Conservation (phyloP, 2,113 vertebrate species). For the Elgaria multicarinata region DNA sequence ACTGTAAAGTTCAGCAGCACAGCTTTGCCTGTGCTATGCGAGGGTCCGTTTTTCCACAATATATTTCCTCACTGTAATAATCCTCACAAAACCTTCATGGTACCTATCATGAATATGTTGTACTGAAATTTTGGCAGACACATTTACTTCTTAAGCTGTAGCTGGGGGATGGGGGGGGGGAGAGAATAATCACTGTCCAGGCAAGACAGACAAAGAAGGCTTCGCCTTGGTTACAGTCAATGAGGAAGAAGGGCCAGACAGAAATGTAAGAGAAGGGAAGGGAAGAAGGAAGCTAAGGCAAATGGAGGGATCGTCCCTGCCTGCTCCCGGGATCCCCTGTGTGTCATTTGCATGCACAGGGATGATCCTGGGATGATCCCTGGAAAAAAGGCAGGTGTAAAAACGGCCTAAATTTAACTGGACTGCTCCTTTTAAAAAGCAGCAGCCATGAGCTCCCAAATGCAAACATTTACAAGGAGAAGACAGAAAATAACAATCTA, state of each 20-base stretch:
- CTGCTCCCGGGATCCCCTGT: no score
- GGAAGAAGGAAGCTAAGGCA: not conserved
- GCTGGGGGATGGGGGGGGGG: not conserved
- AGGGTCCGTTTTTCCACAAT: not conserved
- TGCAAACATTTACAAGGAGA: no score
- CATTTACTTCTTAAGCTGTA: not conserved
- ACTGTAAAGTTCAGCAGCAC: not conserved
- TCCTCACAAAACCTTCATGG: not conserved
- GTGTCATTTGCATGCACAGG: no score
- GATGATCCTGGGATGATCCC: no score
- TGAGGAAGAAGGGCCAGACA: not conserved
- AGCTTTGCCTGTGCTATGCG: not conserved
- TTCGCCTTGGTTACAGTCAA: not conserved
- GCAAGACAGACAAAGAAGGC: not conserved
- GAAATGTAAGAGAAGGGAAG: not conserved
- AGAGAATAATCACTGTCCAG: not conserved
- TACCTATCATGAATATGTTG: not conserved
- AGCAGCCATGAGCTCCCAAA: not conserved
- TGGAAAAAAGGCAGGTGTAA: no score
- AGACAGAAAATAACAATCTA: not conserved
- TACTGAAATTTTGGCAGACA: not conserved
- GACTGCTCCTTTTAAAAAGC: not conserved
- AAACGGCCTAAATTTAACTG: not conserved
- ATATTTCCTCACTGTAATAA: not conserved
- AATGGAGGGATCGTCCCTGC: no score